phyloP scores from a whole-genome alignment of 2,113 vertebrate species.

The Ranitomeya variabilis region DNA sequence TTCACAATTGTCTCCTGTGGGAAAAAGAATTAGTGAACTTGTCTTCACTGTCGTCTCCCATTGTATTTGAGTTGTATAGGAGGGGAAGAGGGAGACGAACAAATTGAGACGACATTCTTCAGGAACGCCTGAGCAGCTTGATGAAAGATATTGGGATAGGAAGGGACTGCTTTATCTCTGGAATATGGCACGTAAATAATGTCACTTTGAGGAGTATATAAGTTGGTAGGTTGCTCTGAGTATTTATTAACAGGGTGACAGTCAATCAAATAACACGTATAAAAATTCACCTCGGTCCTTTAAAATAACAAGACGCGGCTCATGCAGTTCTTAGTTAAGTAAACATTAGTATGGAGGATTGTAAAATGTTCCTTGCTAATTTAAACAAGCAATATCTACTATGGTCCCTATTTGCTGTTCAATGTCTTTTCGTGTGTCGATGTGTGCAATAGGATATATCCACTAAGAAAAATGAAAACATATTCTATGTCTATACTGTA shows the following conservation, averaged over 20 bases:
- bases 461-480: neutral
- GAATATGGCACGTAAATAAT: conserved; percentile 25
- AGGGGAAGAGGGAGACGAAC: neutral
- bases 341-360: neutral
- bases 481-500: too few relatives aligned
- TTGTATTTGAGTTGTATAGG: neutral
- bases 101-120: conserved; percentile 10
- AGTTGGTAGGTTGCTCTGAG: neutral
- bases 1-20: conserved; percentile 37
- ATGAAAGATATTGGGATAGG: conserved; percentile 11
- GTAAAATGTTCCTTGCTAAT: neutral
- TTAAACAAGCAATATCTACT: neutral
- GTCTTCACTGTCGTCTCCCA: conserved; percentile 7
- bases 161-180: conserved; percentile 27
- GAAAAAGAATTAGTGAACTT: conserved; percentile 43
- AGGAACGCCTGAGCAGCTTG: neutral
- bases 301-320: neutral
- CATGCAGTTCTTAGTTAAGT: neutral
- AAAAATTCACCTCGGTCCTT: conserved; percentile 26
- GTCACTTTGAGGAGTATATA: conserved; percentile 29
- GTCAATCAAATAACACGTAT: conserved; percentile 34
- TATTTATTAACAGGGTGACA: conserved; percentile 42
- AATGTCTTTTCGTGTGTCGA: neutral
- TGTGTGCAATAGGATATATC: neutral
- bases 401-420: neutral